Evolutionary conservation across 2,888 invertebrate genomes (phyloP), one percentile per base, ranked within the genome.

Genomic region (Achlya flavicornis): DNA sequence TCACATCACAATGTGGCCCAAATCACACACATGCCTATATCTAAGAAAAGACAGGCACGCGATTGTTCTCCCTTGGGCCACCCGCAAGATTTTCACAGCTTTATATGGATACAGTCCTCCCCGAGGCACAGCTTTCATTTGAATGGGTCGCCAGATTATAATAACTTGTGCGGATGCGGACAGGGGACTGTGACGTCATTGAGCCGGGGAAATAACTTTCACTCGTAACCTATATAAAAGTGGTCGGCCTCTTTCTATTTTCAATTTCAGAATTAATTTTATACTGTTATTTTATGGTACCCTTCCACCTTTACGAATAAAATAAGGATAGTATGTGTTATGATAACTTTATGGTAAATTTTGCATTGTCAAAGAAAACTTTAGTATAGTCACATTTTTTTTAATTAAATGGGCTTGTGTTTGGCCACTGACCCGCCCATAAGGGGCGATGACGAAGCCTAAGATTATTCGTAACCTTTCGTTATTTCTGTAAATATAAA

Each of bases 101-200:
- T 84, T 84, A 78, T 80, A 71, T 66, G 73, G 73, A 77, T 72
- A 76, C 74, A 69, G 68, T 66, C 64, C 57, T 74, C 76, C 79
- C 75, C 67, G 48, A 76, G 76, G 79, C 70, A 65, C 67, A 72
- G 78, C 75, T 81, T 81, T 81, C 78, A 80, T 84, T 85, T 81
- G 77, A 83, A 85, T 81, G 76, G 77, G 76, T 80, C 78, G 74
- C 75, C 77, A 78, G 77, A 84, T 85, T 81, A 85, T 84, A 81
- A 84, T 84, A 84, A 81, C 76, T 81, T 73, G 68, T 11, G 57
- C 63, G 71, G 71, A 68, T 69, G 64, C 65, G 62, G 65, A 63
- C 62, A 65, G 66, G 65, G 63, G 48, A 60, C 58, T 19, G 58
- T 57, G 68, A 71, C 69, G 72, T 74, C 72, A 77, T 75, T 73